Evolutionary conservation across 2,797 vertebrate genomes (phyloP).

Genomic region (Rhadinocentrus ornatus): DNA sequence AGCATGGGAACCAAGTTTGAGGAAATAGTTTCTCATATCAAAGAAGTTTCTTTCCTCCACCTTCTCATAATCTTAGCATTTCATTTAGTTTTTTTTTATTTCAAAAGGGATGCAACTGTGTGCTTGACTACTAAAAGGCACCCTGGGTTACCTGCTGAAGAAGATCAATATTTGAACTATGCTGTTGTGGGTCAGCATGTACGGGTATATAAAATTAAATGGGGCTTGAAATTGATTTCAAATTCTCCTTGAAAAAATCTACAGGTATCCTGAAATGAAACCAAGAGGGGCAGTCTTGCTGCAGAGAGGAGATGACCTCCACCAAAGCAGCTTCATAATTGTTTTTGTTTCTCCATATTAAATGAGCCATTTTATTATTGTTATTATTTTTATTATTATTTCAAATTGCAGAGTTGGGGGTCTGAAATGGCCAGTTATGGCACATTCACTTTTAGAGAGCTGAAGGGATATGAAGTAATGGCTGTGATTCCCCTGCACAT

Average conservation of each 20-base stretch:
- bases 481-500: conserved; percentile 30
- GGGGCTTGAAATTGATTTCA: conserved; percentile 83
- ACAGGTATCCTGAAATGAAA: conserved; percentile 65
- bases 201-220: conserved; percentile 79
- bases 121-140: conserved; percentile 62
- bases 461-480: conserved; percentile 55
- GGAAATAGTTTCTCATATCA: conserved; percentile 30
- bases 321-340: conserved; percentile 58
- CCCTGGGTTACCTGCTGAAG: conserved; percentile 59
- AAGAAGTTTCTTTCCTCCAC: conserved; percentile 8
- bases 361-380: conserved; percentile 68
- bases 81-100: conserved; percentile 25
- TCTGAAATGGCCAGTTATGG: conserved; percentile 43
- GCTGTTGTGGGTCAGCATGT: conserved; percentile 70
- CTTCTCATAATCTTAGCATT: conserved; percentile 20
- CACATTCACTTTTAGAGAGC: conserved; percentile 55
- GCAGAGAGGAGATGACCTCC: conserved; percentile 60
- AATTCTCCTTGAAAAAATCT: conserved; percentile 70
- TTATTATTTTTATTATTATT: conserved; percentile 52
- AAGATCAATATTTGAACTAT: conserved; percentile 78
- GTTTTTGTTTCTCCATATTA: conserved; percentile 71
- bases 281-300: conserved; percentile 20
- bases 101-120: conserved; percentile 43
- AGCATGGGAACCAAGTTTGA: conserved; percentile 36
- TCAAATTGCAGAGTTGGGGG: conserved; percentile 42